A percentile compares a stretch with the other conserved stretches of the same genome.
Conservation (phyloP, 2,797 vertebrate species). For the Premnoplex brunnescens region DNA sequence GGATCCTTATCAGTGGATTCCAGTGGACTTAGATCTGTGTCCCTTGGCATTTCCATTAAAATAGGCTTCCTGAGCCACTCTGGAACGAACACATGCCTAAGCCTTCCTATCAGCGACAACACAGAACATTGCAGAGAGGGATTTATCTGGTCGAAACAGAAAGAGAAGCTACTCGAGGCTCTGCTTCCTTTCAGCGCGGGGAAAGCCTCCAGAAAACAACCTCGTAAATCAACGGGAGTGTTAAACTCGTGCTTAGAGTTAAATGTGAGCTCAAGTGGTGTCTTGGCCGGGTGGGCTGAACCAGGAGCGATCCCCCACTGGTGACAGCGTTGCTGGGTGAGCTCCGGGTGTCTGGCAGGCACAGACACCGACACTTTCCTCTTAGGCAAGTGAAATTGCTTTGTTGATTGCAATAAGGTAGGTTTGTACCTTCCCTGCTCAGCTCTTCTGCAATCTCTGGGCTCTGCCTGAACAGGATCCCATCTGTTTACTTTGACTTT, state of each 20-base stretch:
- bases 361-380: not conserved
- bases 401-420: not conserved
- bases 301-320: not conserved
- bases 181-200: not conserved
- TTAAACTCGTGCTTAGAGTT: not conserved
- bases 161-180: not conserved
- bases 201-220: not conserved
- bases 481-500: slow-evolving; percentile 17
- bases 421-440: not conserved
- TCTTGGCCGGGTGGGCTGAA: not conserved
- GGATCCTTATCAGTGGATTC: slow-evolving; percentile 55
- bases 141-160: not conserved
- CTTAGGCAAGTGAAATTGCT: not conserved
- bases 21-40: not conserved
- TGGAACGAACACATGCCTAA: not conserved
- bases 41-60: slow-evolving; percentile 21
- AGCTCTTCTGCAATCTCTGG: not conserved
- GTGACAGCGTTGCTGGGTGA: fast-evolving
- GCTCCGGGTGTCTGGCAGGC: not conserved
- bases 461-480: slow-evolving; percentile 48
- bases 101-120: not conserved
- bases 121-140: not conserved
- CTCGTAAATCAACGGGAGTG: not conserved
- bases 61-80: not conserved
- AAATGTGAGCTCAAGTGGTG: not conserved